Evolutionary conservation across 2,113 vertebrate species (phyloP), one percentile per base, ranked within the genome.

Genomic region (Corythaeola cristata): DNA sequence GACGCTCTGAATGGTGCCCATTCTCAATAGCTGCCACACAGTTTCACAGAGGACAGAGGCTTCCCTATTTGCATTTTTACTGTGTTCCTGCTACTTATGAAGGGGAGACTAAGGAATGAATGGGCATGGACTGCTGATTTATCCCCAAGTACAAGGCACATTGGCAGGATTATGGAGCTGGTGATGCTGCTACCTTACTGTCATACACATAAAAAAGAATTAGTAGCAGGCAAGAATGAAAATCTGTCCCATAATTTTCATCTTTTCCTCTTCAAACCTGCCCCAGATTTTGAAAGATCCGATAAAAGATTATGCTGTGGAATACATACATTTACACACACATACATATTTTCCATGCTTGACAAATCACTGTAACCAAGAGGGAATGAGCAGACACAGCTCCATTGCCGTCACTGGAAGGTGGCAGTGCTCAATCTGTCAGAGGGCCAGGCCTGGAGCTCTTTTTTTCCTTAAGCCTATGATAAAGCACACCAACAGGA

Each of bases 21-120:
- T 68, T 91, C 91, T 95, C 89, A 82, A 12, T 30, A 26, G 71
- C 63, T 72, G 85, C 94, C 85, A 41, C 75, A 39, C 76, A 88
- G 62, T 85, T 93, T 62, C 81, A 85, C 77, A 91, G 93, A 93
- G 76, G 35, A 96, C 96, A 96, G 95, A 96, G 67, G 23, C 93
- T 75, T 85, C 77, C 91, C 81, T 91, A 85, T 95, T 91, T 85
- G 85, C 58, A 85, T 94, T 96, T 95, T 84, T 50, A 81, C 58
- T 73, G 95, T 1, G 3, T 89, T 71, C 85, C 47, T 0, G 2
- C 68, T 85, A 15, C 90, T 96, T 69, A 85, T 21, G 85, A 85
- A 89, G 85, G 78, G 59, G 92, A 79, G 53, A 23, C 66, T 53
- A 83, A 83, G 59, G 85, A 79, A 85, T 85, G 92, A 90, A 93